These are phyloP conservation scores for Tetanocera ferruginea DNA, from an alignment of 2,888 invertebrate genomes.

Conservation along the genomic window DNA sequence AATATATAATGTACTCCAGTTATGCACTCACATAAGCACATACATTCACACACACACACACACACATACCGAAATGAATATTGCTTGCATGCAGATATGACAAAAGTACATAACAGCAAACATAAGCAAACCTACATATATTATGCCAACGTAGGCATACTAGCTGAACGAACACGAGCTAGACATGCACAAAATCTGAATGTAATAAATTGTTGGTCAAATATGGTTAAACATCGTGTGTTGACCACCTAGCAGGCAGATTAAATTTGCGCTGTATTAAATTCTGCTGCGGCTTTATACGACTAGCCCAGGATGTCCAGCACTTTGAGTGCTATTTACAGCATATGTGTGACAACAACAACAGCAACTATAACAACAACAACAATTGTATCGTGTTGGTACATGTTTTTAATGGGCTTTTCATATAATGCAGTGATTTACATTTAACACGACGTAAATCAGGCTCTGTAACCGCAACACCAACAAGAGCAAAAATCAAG, in stretches of 20 bases:
- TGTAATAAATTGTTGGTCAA: constrained; percentile 40
- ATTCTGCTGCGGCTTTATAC: neutral
- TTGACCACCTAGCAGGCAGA: constrained; percentile 21
- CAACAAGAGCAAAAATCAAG: constrained; percentile 26
- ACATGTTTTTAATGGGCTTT: constrained; percentile 53
- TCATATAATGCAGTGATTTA: constrained; percentile 58
- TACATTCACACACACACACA: constrained; percentile 8
- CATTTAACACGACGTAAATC: constrained; percentile 63
- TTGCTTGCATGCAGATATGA: constrained; percentile 26
- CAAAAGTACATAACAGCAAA: constrained; percentile 25
- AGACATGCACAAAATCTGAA: constrained; percentile 34
- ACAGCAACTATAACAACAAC: constrained; percentile 19
- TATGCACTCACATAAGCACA: too few species aligned
- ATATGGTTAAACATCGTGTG: constrained; percentile 26
- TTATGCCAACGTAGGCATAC: neutral
- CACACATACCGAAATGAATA: constrained; percentile 11
- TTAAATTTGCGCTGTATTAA: constrained; percentile 28
- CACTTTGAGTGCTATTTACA: neutral
- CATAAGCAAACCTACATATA: constrained; percentile 31
- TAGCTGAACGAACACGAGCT: neutral
- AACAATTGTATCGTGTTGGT: constrained; percentile 28
- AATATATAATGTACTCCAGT: constrained; percentile 14
- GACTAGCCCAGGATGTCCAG: neutral
- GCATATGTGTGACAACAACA: neutral
- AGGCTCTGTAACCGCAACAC: constrained; percentile 49